These are phyloP conservation scores for Blastomussa wellsi DNA, from an alignment of 92 coral and sea anemone genomes.

Conservation along the genomic window DNA sequence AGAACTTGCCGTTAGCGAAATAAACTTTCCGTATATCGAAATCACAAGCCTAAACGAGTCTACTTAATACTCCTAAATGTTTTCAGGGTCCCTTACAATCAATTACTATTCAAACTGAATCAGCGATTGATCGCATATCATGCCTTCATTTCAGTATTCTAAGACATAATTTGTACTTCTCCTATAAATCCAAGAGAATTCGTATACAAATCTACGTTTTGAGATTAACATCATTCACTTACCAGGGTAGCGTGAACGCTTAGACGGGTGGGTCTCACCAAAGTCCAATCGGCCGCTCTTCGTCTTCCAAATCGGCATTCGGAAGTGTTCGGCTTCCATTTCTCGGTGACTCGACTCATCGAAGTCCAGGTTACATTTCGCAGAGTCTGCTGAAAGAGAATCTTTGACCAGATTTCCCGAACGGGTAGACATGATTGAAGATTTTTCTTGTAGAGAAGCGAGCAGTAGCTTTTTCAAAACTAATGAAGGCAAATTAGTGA, in stretches of 20 bases:
- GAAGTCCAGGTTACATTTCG: conserved; percentile 22
- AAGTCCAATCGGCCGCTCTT: conserved; percentile 10
- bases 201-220: background rate
- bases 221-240: background rate
- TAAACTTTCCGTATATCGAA: too few species aligned
- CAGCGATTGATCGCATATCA: too few species aligned
- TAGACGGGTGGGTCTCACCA: conserved; percentile 14
- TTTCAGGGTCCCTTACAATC: too few species aligned
- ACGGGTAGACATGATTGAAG: conserved; percentile 7
- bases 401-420: background rate
- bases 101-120: too few species aligned
- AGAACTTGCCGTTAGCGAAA: too few species aligned
- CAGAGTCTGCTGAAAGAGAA: background rate
- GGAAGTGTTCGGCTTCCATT: background rate
- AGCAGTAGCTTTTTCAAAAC: background rate
- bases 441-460: background rate
- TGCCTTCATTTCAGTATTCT: too few species aligned
- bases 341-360: conserved; percentile 2
- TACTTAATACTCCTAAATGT: too few species aligned
- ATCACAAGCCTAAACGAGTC: too few species aligned
- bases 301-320: background rate
- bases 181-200: too few species aligned
- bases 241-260: background rate
- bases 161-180: too few species aligned
- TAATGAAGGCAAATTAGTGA: background rate